Evolutionary conservation across 2,797 vertebrate genomes (phyloP).

Genomic region (Jordanella pulchra): DNA sequence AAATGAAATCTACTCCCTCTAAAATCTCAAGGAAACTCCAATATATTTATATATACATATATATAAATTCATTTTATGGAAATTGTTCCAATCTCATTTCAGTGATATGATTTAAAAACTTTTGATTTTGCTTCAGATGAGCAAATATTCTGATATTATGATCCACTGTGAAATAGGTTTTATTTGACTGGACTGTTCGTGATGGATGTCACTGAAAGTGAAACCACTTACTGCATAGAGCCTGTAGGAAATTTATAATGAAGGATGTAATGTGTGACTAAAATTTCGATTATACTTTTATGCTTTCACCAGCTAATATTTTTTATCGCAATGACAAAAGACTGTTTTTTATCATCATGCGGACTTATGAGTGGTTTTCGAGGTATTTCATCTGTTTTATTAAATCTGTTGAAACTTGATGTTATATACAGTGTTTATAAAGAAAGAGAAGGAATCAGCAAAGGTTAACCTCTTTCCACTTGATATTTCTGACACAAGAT

Average conservation of each 20-base stretch:
- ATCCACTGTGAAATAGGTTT: constrained; percentile 30
- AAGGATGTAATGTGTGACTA: constrained; percentile 33
- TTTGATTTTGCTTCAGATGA: constrained; percentile 47
- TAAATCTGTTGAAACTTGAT: constrained; percentile 24
- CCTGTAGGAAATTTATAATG: constrained; percentile 17
- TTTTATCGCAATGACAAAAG: constrained; percentile 8
- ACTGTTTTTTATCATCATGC: background rate
- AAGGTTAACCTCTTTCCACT: constrained; percentile 2
- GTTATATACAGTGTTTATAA: background rate
- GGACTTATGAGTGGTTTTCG: background rate
- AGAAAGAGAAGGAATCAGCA: background rate
- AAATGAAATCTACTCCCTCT: constrained; percentile 33
- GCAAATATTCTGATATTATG: constrained; percentile 44
- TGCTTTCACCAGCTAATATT: constrained; percentile 34
- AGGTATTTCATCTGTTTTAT: background rate
- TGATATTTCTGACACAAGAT: constrained; percentile 6
- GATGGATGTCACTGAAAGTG: constrained; percentile 52
- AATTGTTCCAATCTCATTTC: constrained; percentile 37
- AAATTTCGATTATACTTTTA: constrained; percentile 23
- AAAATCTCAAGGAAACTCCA: constrained; percentile 38
- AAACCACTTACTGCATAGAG: constrained; percentile 31
- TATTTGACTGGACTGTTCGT: constrained; percentile 50
- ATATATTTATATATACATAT: background rate
- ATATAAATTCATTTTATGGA: constrained; percentile 47
- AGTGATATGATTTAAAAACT: constrained; percentile 33